Percentiles rank a stretch among this genome's conserved stretches.
Evolutionary conservation across 2,888 invertebrate species (phyloP).

Genomic region (Patella depressa): DNA sequence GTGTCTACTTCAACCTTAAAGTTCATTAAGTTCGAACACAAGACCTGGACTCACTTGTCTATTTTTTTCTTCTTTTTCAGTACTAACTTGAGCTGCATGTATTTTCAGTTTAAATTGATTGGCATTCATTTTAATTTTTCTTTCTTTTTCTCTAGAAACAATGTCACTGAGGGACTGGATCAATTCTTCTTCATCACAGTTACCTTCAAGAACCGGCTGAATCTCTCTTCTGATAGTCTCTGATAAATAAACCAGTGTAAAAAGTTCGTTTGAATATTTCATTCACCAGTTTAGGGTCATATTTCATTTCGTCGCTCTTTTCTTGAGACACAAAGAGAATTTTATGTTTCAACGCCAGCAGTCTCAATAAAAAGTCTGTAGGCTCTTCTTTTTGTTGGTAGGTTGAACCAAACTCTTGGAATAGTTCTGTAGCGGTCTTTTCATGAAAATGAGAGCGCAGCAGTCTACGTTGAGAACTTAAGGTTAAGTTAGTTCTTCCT

Average conservation of each 20-base stretch:
- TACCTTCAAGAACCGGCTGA: no score
- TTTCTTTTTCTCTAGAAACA: no score
- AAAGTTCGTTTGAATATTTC: background rate
- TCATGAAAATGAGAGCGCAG: background rate
- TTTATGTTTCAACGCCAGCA: background rate
- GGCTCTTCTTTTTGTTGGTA: background rate
- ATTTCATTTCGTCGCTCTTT: background rate
- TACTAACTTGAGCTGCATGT: no score
- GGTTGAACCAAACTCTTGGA: background rate
- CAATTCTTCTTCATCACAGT: no score
- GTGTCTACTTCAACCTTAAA: no score
- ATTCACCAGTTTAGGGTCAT: background rate
- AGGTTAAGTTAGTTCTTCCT: background rate
- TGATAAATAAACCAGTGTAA: background rate
- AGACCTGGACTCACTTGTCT: no score
- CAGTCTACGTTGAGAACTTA: background rate
- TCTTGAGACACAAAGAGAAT: background rate
- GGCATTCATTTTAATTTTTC: no score
- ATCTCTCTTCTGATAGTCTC: background rate
- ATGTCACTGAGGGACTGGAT: no score
- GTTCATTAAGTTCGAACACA: no score
- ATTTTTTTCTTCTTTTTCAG: no score
- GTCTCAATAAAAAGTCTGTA: background rate
- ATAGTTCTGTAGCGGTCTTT: background rate
- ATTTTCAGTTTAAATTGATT: no score